phyloP scores from a whole-genome alignment of 2,888 invertebrate genomes.

The Poecilobothrus nobilitatus region DNA sequence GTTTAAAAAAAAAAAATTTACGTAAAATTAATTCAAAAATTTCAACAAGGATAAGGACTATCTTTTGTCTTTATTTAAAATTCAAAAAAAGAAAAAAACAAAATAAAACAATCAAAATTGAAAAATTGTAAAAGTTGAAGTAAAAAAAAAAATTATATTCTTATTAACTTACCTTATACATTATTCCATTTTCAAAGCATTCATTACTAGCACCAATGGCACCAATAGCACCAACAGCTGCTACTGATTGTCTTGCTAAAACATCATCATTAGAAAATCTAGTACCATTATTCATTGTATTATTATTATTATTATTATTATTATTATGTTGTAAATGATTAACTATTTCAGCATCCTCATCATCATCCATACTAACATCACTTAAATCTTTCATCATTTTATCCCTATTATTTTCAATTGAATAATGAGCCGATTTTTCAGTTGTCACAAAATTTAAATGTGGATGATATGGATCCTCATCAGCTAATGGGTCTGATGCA shows the following conservation, averaged over 20 bases:
- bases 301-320: constrained; percentile 15
- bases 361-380: constrained; percentile 66
- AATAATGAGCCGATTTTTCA: constrained; percentile 21
- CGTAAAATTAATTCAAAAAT: too few species aligned
- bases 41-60: too few species aligned
- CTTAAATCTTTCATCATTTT: constrained; percentile 52
- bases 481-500: constrained; percentile 25
- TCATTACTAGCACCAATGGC: constrained; percentile 26
- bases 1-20: too few species aligned
- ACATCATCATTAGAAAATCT: constrained; percentile 28
- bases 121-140: not conserved
- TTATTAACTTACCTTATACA: constrained; percentile 45
- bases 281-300: constrained; percentile 7
- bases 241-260: constrained; percentile 24
- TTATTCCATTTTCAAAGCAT: constrained; percentile 46
- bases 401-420: constrained; percentile 20
- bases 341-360: constrained; percentile 44
- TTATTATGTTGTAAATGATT: constrained; percentile 11
- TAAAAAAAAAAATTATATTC: constrained; percentile 10
- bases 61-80: not conserved
- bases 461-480: constrained; percentile 22
- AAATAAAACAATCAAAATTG: not conserved
- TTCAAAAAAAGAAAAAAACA: not conserved
- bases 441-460: constrained; percentile 30
- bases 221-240: constrained; percentile 27